These are phyloP conservation scores for Tribolium castaneum DNA, from an alignment of 1,140 invertebrate genomes.

Conservation along the genomic window DNA sequence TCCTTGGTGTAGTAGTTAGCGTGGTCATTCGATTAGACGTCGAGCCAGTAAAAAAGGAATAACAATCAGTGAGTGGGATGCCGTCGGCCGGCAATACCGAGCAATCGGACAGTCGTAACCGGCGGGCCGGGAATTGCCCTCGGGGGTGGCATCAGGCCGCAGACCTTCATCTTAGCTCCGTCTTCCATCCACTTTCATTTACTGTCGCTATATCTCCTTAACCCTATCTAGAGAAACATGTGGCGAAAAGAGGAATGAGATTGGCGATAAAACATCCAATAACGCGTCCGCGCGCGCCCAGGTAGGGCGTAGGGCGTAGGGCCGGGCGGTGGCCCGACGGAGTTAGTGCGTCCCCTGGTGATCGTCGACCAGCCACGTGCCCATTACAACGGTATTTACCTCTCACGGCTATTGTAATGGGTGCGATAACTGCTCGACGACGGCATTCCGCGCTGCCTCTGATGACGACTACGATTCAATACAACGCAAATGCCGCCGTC, in stretches of 20 bases:
- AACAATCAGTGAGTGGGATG: slow-evolving; percentile 55
- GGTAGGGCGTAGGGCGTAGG: slow-evolving; percentile 37
- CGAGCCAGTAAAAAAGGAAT: slow-evolving; percentile 57
- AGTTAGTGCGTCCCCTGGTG: slow-evolving; percentile 51
- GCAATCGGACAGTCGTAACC: slow-evolving; percentile 59
- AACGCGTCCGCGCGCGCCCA: slow-evolving; percentile 34
- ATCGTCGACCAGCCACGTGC: slow-evolving; percentile 55
- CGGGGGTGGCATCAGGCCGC: slow-evolving; percentile 56
- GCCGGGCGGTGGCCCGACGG: slow-evolving; percentile 25
- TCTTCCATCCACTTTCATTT: slow-evolving; percentile 57
- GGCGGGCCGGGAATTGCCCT: slow-evolving; percentile 53
- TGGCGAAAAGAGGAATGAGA: slow-evolving; percentile 51
- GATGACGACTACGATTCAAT: slow-evolving; percentile 32
- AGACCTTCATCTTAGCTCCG: slow-evolving; percentile 48
- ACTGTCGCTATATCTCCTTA: slow-evolving; percentile 52
- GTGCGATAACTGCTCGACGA: slow-evolving; percentile 49
- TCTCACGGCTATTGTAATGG: slow-evolving; percentile 55
- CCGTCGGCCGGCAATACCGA: slow-evolving; percentile 46
- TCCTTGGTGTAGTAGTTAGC: slow-evolving; percentile 39
- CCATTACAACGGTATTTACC: slow-evolving; percentile 53
- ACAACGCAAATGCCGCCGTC: slow-evolving; percentile 34
- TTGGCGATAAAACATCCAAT: slow-evolving; percentile 52
- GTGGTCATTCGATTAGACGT: slow-evolving; percentile 55
- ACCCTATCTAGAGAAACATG: slow-evolving; percentile 45
- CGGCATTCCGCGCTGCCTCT: slow-evolving; percentile 14